Evolutionary conservation across 2,797 vertebrate genomes (phyloP), one percentile per base, ranked within the genome.

Genomic region (Adelosebastes latens): DNA sequence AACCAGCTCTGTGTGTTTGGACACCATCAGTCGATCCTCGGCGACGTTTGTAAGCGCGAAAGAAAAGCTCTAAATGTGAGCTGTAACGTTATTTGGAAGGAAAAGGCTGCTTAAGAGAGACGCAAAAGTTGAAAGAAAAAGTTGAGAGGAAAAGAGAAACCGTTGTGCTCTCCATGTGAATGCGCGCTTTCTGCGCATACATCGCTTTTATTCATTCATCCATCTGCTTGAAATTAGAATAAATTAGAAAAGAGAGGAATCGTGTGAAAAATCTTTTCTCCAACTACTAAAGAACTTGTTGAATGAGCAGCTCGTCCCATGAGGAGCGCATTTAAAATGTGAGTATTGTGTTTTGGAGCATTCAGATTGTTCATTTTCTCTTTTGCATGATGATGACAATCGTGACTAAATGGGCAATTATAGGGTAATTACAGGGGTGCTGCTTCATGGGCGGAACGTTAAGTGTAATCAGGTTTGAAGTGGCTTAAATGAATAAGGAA

Each of bases 221-320:
- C 63, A 20, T 32, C 16, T 46, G 49, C n/a, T 20, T 20, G n/a
- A 74, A 61, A 64, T 53, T 36, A 39, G 61, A 77, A 64, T 25
- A 62, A 64, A 75, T 61, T n/a, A 46, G 2, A 58, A 29, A 27
- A 68, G 42, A 31, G 71, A 73, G 61, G 82, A 77, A 42, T 9
- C 73, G 12, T 20, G 8, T 62, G 65, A 29, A 14, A 49, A 63
- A 18, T 46, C 13, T 27, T 24, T 22, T 59, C 56, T 42, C 64
- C 81, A 75, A 62, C 64, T 63, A 25, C 60, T 73, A 72, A 81
- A 75, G 70, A 85, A 93, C 92, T 91, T 94, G 90, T 92, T 92
- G 91, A 89, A 84, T 66, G 83, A 81, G 82, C 77, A 74, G 29
- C 49, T 85, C 42, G 81, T 77, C 80, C 46, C 75, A 2, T 52